These are phyloP conservation scores for Psylliodes chrysocephalus DNA, from an alignment of 2,888 invertebrate species.

Conservation along the genomic window DNA sequence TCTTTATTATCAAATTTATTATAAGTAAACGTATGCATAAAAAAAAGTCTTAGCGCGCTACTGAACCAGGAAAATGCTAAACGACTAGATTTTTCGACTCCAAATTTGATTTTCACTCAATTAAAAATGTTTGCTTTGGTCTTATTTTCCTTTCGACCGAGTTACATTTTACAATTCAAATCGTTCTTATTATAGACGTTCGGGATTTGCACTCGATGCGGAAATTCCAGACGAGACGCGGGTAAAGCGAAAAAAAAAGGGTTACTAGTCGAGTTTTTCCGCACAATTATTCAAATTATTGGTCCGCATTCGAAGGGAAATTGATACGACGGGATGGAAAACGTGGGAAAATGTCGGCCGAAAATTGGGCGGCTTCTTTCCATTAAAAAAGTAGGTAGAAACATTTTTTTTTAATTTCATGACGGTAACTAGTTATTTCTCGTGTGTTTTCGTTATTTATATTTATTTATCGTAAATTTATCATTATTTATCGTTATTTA, in stretches of 20 bases:
- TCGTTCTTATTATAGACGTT: constrained; percentile 29
- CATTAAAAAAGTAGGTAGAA: too few species aligned
- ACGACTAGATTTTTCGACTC: constrained; percentile 15
- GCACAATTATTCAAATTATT: constrained; percentile 29
- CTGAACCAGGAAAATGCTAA: neutral
- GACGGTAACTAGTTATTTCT: too few species aligned
- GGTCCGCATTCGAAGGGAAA: constrained; percentile 5
- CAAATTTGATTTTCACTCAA: constrained; percentile 32
- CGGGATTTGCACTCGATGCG: constrained; percentile 15
- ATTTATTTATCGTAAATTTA: too few species aligned
- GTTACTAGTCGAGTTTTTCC: constrained; percentile 8
- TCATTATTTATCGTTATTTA: too few species aligned
- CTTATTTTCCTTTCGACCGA: constrained; percentile 24
- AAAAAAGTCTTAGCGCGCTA: too few species aligned
- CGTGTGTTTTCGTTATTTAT: too few species aligned
- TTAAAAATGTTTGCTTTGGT: constrained; percentile 35
- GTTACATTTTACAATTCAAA: constrained; percentile 35
- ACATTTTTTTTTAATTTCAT: too few species aligned
- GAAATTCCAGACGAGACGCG: constrained; percentile 5
- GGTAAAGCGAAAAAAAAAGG: constrained; percentile 21
- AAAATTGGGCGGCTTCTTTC: neutral
- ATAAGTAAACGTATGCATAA: too few species aligned
- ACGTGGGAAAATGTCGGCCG: constrained; percentile 19
- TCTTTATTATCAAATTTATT: too few species aligned
- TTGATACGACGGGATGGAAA: constrained; percentile 5